Evolutionary conservation across 2,888 invertebrate genomes (phyloP).

Genomic region (Amorpha juglandis): DNA sequence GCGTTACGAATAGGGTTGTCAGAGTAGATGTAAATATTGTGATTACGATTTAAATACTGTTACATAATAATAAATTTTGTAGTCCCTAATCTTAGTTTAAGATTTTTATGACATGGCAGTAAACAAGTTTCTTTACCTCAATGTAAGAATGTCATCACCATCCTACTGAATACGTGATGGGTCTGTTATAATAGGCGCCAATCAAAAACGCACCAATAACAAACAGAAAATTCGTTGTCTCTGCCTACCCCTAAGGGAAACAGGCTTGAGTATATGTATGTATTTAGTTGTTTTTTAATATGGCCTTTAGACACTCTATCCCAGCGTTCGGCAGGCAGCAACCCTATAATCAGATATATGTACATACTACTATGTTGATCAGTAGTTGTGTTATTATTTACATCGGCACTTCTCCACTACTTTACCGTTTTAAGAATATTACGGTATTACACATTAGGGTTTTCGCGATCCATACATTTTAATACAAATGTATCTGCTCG

Average conservation of each 20-base stretch:
- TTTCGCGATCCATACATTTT: background rate
- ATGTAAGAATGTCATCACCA: background rate
- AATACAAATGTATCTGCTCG: background rate
- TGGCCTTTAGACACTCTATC: too few species aligned
- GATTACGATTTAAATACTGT: background rate
- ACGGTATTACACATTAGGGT: background rate
- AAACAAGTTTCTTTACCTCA: too few species aligned
- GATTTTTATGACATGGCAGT: too few species aligned
- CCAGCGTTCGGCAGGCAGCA: background rate
- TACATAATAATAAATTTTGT: background rate
- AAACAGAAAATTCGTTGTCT: too few species aligned
- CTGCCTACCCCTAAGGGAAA: too few species aligned
- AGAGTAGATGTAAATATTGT: background rate
- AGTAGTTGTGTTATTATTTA: constrained; percentile 7
- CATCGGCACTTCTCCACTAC: constrained; percentile 8
- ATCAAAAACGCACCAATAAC: too few species aligned
- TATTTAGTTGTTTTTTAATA: too few species aligned
- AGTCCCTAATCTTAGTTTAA: too few species aligned
- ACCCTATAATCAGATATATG: background rate
- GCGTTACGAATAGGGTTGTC: constrained; percentile 29
- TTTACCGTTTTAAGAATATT: constrained; percentile 9
- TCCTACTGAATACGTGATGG: too few species aligned
- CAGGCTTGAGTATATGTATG: too few species aligned
- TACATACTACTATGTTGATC: constrained; percentile 5
- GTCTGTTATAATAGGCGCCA: too few species aligned